Conservation (phyloP, 2,113 vertebrate species). For the Pimephales promelas region DNA sequence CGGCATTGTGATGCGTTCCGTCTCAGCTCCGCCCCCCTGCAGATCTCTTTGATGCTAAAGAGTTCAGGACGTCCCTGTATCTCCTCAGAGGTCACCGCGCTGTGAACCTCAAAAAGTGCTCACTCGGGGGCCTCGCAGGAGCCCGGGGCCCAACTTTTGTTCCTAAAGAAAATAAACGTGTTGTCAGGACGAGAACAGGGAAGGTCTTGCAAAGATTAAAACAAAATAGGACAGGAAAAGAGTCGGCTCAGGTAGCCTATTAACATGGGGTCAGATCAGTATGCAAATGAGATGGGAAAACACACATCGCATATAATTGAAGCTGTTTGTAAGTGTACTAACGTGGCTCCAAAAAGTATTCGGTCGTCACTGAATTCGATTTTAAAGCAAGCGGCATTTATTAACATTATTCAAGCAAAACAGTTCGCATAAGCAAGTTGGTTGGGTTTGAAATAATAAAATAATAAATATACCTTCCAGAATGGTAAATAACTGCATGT, state of each 20-base stretch:
- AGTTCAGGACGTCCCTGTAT: constrained; percentile 54
- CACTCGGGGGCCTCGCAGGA: constrained; percentile 57
- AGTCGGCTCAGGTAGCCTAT: background rate
- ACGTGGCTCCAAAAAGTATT: background rate
- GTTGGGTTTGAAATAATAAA: background rate
- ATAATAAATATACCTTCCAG: background rate
- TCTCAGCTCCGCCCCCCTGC: constrained; percentile 63
- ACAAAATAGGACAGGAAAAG: constrained; percentile 44
- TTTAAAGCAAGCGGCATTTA: background rate
- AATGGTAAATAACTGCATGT: background rate
- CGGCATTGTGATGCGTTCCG: constrained; percentile 73
- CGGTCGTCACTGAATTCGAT: background rate
- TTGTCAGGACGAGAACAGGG: constrained; percentile 59
- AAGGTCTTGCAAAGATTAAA: constrained; percentile 27
- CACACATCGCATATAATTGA: background rate
- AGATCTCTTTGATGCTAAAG: constrained; percentile 68
- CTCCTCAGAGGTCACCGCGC: constrained; percentile 52
- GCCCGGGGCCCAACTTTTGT: constrained; percentile 63
- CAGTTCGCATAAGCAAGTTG: background rate
- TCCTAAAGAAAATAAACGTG: constrained; percentile 75
- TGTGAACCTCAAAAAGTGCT: constrained; percentile 44
- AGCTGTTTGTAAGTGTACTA: background rate
- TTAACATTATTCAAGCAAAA: background rate
- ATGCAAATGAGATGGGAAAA: background rate
- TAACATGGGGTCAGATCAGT: background rate